Evolutionary conservation across 2,888 invertebrate species (phyloP), one percentile per base, ranked within the genome.

Genomic region (Neocrepidodera transversa): DNA sequence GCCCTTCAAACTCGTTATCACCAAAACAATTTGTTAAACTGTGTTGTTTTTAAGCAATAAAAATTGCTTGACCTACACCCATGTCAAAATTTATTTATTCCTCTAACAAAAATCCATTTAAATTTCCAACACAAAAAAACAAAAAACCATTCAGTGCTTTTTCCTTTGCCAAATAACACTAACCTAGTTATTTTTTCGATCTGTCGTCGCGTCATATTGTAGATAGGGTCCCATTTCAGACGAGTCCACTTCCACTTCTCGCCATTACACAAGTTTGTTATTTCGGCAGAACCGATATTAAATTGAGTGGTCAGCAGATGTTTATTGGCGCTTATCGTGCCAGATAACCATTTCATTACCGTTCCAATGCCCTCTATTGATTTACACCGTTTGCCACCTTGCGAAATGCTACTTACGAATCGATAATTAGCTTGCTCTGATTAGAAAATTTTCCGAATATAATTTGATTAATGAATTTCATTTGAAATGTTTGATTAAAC

Each of bases 301-400:
- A 67, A 67, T 67, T 66, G 63, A 67, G 65, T 59, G 65, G 67
- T 64, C 67, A 67, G 67, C 64, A 64, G 67, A 67, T 64, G 67
- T 67, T 65, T 67, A 66, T 64, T 58, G 60, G 60, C 49, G 62
- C 60, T 51, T 67, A 48, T 63, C 63, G 63, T 64, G 63, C 59
- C 60, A 49, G 55, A 59, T 53, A 63, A 61, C 54, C 62, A 58
- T 65, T 67, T 63, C 54, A 45, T 47, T 52, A 43, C 26, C 13
- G 48, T 17, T 35, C 11, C 50, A 43, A 3, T 11, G 49, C 32
- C 35, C 16, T 26, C 28, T 16, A 7, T 10, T 38, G 38, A n/a
- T 17, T 17, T 10, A 38, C 38, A 38, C 16, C 10, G 10, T 17
- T 38, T 8, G 38, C 38, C 10, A 38, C 17, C 38, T 38, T 38